Conservation (phyloP, 2,113 vertebrate genomes). For the Uropsilus gracilis region DNA sequence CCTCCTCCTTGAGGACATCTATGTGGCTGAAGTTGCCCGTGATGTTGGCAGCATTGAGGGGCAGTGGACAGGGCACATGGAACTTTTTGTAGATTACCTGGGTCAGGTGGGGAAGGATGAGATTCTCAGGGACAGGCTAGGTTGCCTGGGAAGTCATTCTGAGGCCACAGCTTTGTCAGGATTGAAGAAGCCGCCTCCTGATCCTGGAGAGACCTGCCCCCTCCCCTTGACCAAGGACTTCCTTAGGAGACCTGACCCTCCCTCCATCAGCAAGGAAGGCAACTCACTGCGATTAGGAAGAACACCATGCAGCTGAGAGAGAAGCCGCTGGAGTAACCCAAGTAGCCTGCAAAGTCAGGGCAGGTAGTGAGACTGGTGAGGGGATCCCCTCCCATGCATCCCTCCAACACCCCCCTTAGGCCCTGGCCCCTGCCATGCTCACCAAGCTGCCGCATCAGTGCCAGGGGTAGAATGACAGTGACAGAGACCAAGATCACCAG, state of each 20-base stretch:
- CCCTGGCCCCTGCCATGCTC: constrained; percentile 75
- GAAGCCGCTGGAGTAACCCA: constrained; percentile 97
- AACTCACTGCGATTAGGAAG: constrained; percentile 95
- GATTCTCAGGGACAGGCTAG: neutral
- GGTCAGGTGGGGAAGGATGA: neutral
- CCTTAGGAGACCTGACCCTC: neutral
- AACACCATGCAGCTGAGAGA: constrained; percentile 99
- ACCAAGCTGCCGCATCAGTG: constrained; percentile 98
- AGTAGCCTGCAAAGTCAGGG: constrained; percentile 90
- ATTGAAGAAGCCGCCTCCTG: neutral
- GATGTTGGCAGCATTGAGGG: constrained; percentile 84
- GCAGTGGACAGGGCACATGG: constrained; percentile 93
- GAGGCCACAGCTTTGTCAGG: neutral
- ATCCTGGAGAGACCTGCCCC: neutral
- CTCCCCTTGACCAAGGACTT: neutral
- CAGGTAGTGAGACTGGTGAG: constrained; percentile 33
- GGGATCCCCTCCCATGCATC: fast-evolving
- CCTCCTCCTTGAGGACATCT: constrained; percentile 75
- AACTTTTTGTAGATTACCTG: constrained; percentile 99
- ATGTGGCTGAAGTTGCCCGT: constrained; percentile 84
- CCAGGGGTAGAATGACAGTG: constrained; percentile 93
- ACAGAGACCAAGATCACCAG: constrained; percentile 95
- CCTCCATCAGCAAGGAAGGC: neutral
- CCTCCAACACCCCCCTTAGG: neutral
- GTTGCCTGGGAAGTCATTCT: neutral